Evolutionary conservation across 35 echinoderm and acorn worm species (phyloP).

Genomic region (Stichopus chloronotus): DNA sequence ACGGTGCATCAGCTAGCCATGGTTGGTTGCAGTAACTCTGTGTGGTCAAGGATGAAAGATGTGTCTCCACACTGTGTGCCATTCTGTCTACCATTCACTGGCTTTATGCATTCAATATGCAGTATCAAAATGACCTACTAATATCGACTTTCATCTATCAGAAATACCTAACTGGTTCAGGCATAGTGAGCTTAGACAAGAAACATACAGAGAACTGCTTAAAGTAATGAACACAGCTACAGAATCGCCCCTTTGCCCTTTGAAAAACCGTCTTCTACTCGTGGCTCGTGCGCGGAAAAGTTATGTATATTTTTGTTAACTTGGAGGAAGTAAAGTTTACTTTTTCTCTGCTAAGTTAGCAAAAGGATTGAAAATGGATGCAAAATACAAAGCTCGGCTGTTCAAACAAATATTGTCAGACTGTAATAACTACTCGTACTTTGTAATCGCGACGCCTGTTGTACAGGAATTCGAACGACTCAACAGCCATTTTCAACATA

Average conservation of each 20-base stretch:
- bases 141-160: too few relatives aligned
- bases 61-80: not conserved
- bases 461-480: not conserved
- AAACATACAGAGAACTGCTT: too few relatives aligned
- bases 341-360: not conserved
- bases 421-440: not conserved
- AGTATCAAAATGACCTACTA: not conserved
- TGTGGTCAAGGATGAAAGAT: not conserved
- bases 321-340: not conserved
- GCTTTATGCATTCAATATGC: not conserved
- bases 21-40: not conserved
- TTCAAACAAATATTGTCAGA: not conserved
- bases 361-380: not conserved
- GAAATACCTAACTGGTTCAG: too few relatives aligned
- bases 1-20: not conserved
- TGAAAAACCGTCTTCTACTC: not conserved
- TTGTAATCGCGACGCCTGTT: constrained; percentile 2
- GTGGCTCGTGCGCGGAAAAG: not conserved
- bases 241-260: not conserved
- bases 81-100: not conserved
- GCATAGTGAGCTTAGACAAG: too few relatives aligned
- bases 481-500: too few relatives aligned
- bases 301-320: not conserved
- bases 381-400: not conserved
- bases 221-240: too few relatives aligned